Percentiles rank a stretch among this genome's conserved stretches.
These are phyloP conservation scores for Hoplostethus mediterraneus DNA, from an alignment of 2,797 vertebrate genomes.

Conservation along the genomic window DNA sequence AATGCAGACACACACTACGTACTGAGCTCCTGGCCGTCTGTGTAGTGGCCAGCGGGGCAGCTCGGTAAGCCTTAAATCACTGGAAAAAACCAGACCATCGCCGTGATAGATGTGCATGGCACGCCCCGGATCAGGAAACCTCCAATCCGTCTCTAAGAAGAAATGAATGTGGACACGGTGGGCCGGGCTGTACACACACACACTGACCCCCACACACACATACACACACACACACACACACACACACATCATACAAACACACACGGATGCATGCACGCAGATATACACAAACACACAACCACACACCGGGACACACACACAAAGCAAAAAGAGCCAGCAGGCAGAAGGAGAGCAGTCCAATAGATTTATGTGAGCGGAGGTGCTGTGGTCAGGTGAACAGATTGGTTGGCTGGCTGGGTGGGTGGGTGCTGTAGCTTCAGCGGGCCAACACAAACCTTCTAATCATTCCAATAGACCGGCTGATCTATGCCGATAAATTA, in stretches of 20 bases:
- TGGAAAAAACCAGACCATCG: slow-evolving; percentile 60
- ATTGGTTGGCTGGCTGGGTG: slow-evolving; percentile 73
- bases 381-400: slow-evolving; percentile 79
- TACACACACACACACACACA: slow-evolving; percentile 40
- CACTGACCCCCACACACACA: slow-evolving; percentile 20
- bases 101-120: slow-evolving; percentile 74
- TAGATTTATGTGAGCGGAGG: slow-evolving; percentile 75
- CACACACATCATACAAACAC: slow-evolving; percentile 48
- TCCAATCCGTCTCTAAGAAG: slow-evolving; percentile 69
- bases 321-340: slow-evolving; percentile 25
- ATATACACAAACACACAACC: background rate
- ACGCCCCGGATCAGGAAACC: slow-evolving; percentile 72
- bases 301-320: background rate
- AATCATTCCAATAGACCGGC: slow-evolving; percentile 64
- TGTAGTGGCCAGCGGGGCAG: slow-evolving; percentile 53
- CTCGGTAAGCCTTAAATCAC: slow-evolving; percentile 78
- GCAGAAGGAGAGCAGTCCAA: slow-evolving; percentile 37
- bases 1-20: background rate
- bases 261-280: slow-evolving; percentile 23
- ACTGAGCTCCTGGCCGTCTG: too few species aligned
- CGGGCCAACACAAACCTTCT: slow-evolving; percentile 70
- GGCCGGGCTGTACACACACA: slow-evolving; percentile 45
- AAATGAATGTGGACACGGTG: slow-evolving; percentile 48
- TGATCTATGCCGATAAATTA: slow-evolving; percentile 72
- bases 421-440: slow-evolving; percentile 60